Evolutionary conservation across 2,888 invertebrate genomes (phyloP).

Genomic region (Drosophila picticornis): DNA sequence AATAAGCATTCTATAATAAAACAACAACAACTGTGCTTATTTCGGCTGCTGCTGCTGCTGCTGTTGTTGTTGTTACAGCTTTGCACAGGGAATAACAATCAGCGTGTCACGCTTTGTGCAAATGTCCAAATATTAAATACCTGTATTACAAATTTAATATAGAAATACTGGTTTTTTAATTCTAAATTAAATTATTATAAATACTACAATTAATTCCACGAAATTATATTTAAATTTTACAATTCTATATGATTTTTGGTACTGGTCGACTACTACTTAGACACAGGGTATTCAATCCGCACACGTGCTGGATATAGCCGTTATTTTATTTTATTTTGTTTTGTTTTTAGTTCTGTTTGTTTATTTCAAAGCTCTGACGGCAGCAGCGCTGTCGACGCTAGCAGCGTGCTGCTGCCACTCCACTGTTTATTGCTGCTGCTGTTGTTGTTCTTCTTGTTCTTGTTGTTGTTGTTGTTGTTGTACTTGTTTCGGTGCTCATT

Average conservation of each 20-base stretch:
- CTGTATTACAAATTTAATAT: neutral
- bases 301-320: conserved; percentile 3
- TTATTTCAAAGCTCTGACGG: conserved; percentile 54
- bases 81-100: neutral
- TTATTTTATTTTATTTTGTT: conserved; percentile 9
- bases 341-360: conserved; percentile 55
- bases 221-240: neutral
- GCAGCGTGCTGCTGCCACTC: conserved; percentile 11
- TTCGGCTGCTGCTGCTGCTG: conserved; percentile 26
- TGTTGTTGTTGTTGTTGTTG: conserved; percentile 39
- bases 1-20: conserved; percentile 73
- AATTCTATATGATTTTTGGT: neutral
- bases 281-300: conserved; percentile 2
- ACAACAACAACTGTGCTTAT: conserved; percentile 41
- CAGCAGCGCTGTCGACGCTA: conserved; percentile 10
- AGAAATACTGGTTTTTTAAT: neutral
- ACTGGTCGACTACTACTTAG: neutral
- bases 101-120: neutral
- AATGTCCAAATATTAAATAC: neutral
- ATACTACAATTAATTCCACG: neutral
- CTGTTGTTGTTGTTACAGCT: conserved; percentile 16
- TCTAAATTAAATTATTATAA: neutral
- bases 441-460: conserved; percentile 24
- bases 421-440: conserved; percentile 30
- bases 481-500: conserved; percentile 68